Conservation (phyloP, 1,140 invertebrate genomes). For the Philopotamus ludificatus region DNA sequence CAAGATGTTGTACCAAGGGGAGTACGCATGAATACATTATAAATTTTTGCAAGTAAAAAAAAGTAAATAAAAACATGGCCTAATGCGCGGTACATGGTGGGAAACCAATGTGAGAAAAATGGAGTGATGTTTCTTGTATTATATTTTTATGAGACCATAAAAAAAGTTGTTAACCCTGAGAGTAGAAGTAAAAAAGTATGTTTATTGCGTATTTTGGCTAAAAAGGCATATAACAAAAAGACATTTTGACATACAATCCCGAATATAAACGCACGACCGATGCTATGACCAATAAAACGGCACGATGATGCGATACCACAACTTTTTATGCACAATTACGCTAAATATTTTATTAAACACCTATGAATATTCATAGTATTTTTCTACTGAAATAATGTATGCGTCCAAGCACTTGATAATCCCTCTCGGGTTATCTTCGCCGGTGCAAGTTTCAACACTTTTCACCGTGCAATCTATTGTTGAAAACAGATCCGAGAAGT, state of each 20-base stretch:
- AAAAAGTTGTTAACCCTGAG: constrained; percentile 40
- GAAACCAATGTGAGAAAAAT: constrained; percentile 34
- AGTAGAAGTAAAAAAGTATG: constrained; percentile 37
- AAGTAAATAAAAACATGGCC: constrained; percentile 17
- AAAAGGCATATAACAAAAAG: constrained; percentile 38
- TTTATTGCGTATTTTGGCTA: constrained; percentile 36
- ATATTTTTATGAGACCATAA: constrained; percentile 40
- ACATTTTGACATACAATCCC: constrained; percentile 36
- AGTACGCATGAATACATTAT: no score
- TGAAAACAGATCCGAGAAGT: no score
- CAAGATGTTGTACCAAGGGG: no score
- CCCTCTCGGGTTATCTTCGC: no score
- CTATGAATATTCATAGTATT: no score
- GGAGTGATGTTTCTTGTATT: constrained; percentile 41
- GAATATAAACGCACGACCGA: constrained; percentile 1
- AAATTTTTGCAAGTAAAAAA: no score
- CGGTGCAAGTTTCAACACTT: no score
- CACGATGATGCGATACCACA: neutral
- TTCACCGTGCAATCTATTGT: no score
- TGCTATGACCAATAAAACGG: constrained; percentile 13
- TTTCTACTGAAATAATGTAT: no score
- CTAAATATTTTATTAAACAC: no score
- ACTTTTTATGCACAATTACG: neutral
- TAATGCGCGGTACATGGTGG: neutral
- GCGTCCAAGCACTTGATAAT: no score